Conservation (phyloP, 1,140 invertebrate species). For the Drosophila murphyi region DNA sequence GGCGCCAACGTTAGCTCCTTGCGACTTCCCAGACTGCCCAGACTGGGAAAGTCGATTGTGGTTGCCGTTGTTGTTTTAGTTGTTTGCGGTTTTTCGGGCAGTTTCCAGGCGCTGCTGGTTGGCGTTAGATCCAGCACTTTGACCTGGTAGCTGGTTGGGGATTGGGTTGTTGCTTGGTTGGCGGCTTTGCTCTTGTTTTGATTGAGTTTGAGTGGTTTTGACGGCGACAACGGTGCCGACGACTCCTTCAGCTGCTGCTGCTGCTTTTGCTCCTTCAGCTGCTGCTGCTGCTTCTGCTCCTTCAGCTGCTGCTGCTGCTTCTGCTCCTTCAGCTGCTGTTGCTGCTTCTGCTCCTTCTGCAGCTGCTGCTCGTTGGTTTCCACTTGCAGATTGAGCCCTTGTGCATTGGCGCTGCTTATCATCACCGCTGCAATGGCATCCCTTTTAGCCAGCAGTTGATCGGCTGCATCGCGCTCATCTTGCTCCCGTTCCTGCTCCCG, state of each 20-base stretch:
- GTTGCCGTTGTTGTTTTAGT: background rate
- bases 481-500: constrained; percentile 16
- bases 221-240: too few relatives aligned
- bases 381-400: constrained; percentile 60
- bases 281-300: background rate
- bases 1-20: constrained; percentile 14
- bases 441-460: constrained; percentile 57
- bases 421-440: constrained; percentile 54
- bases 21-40: background rate
- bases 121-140: constrained; percentile 27
- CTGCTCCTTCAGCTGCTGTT: background rate
- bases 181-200: background rate
- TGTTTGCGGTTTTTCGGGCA: constrained; percentile 5
- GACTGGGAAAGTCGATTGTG: constrained; percentile 9
- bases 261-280: background rate
- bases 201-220: background rate
- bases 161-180: background rate
- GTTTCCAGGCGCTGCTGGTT: constrained; percentile 17
- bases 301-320: background rate
- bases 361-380: constrained; percentile 17
- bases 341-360: background rate
- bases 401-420: constrained; percentile 68
- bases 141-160: constrained; percentile 11
- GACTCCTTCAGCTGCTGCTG: too few relatives aligned
- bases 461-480: constrained; percentile 46